Evolutionary conservation across 2,797 vertebrate genomes (phyloP).

Genomic region (Furcifer pardalis): DNA sequence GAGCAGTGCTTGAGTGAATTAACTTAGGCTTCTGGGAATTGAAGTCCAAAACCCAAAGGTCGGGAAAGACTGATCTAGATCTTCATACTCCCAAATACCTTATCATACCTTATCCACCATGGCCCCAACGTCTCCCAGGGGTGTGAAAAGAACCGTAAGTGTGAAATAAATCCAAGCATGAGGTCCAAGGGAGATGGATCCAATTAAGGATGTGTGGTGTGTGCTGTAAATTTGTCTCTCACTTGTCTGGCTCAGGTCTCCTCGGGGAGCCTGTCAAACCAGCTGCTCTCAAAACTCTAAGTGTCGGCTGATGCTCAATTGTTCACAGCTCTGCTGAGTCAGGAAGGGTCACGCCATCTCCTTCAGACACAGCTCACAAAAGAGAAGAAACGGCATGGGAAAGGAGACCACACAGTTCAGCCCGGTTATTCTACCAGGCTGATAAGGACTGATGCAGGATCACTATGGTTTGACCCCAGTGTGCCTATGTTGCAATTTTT

Average conservation of each 20-base stretch:
- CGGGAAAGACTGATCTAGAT: too few relatives aligned
- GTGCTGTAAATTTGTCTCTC: background rate
- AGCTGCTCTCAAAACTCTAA: background rate
- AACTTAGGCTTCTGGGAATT: too few relatives aligned
- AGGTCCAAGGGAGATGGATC: background rate
- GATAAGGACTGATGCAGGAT: too few relatives aligned
- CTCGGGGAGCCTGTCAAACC: background rate
- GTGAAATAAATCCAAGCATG: background rate
- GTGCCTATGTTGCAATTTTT: too few relatives aligned
- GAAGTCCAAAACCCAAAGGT: too few relatives aligned
- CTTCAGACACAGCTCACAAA: background rate
- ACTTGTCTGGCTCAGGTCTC: background rate
- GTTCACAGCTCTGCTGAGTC: background rate
- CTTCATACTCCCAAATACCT: background rate
- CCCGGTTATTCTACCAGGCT: too few relatives aligned
- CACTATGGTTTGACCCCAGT: too few relatives aligned
- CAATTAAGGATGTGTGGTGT: background rate
- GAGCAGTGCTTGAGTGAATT: too few relatives aligned
- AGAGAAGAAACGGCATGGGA: too few relatives aligned
- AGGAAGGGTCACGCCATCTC: background rate
- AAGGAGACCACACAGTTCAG: background rate
- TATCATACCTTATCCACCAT: background rate
- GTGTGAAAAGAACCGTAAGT: background rate
- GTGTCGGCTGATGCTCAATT: background rate
- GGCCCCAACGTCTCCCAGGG: background rate